phyloP scores from a whole-genome alignment of 2,113 vertebrate species.

The Corydoras sp. region DNA sequence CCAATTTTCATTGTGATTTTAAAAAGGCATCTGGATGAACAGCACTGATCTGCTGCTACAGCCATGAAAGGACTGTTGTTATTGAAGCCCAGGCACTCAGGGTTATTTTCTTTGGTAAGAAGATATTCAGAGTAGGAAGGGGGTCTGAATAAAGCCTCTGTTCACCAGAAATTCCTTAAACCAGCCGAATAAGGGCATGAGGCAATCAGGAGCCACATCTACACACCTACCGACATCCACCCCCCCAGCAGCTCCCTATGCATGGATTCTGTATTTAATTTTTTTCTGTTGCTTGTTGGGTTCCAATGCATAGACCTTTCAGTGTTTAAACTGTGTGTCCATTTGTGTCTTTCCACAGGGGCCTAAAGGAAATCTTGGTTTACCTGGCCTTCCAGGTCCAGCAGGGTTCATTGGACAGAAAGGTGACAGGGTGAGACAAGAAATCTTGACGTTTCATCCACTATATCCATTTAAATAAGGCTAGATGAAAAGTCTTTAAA shows the following conservation, averaged over 20 bases:
- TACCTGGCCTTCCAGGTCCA: slow-evolving; percentile 86
- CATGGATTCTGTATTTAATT: slow-evolving; percentile 22
- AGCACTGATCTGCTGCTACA: slow-evolving; percentile 47
- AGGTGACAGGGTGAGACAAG: slow-evolving; percentile 83
- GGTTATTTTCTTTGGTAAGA: slow-evolving; percentile 64
- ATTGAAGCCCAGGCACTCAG: slow-evolving; percentile 31
- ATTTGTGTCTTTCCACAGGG: slow-evolving; percentile 66
- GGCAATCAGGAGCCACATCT: slow-evolving; percentile 40
- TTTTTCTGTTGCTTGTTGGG: slow-evolving; percentile 45
- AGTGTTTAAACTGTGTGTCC: slow-evolving; percentile 45
- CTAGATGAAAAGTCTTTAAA: background rate
- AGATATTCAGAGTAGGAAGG: slow-evolving; percentile 50
- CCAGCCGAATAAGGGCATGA: slow-evolving; percentile 34
- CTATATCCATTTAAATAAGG: background rate
- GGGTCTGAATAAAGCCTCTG: slow-evolving; percentile 78
- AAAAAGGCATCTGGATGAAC: slow-evolving; percentile 40
- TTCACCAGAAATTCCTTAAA: slow-evolving; percentile 65
- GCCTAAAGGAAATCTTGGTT: slow-evolving; percentile 75
- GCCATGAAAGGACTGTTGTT: slow-evolving; percentile 74
- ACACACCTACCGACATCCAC: slow-evolving; percentile 33
- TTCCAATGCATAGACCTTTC: slow-evolving; percentile 38
- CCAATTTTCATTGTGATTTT: slow-evolving; percentile 30
- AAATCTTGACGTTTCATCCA: background rate
- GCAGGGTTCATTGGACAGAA: slow-evolving; percentile 79
- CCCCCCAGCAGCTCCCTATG: slow-evolving; percentile 5